phyloP scores from a whole-genome alignment of 1,140 invertebrate species.

The Oryzaephilus surinamensis region DNA sequence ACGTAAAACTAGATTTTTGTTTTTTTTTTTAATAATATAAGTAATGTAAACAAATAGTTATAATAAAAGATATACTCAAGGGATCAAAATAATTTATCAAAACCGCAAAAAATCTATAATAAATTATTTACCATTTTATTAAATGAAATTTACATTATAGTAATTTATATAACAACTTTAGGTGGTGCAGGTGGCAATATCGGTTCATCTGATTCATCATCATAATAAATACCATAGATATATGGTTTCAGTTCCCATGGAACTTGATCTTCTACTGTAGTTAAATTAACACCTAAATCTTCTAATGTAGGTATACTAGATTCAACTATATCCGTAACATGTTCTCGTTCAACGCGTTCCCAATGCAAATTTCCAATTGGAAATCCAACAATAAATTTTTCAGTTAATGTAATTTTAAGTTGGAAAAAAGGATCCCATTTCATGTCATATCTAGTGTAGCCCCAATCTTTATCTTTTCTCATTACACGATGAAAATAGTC shows the following conservation, averaged over 20 bases:
- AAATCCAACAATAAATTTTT: conserved; percentile 47
- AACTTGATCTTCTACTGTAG: conserved; percentile 62
- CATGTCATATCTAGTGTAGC: conserved; percentile 59
- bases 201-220: conserved; percentile 59
- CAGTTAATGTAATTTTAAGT: conserved; percentile 51
- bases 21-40: too few species aligned
- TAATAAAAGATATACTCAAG: too few species aligned
- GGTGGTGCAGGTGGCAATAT: conserved; percentile 56
- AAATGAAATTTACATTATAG: neutral
- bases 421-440: conserved; percentile 58
- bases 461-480: conserved; percentile 51
- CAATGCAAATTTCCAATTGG: conserved; percentile 58
- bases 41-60: too few species aligned
- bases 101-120: conserved; percentile 4
- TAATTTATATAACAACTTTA: conserved; percentile 22
- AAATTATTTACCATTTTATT: too few species aligned
- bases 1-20: too few species aligned
- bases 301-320: conserved; percentile 64
- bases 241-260: conserved; percentile 64
- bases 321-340: conserved; percentile 56
- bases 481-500: conserved; percentile 66
- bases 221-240: conserved; percentile 56
- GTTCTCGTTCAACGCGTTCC: conserved; percentile 75
- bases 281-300: conserved; percentile 74
- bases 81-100: too few species aligned